Base-by-base conservation (phyloP, 1,140 invertebrate species). In the Galleria mellonella region DNA sequence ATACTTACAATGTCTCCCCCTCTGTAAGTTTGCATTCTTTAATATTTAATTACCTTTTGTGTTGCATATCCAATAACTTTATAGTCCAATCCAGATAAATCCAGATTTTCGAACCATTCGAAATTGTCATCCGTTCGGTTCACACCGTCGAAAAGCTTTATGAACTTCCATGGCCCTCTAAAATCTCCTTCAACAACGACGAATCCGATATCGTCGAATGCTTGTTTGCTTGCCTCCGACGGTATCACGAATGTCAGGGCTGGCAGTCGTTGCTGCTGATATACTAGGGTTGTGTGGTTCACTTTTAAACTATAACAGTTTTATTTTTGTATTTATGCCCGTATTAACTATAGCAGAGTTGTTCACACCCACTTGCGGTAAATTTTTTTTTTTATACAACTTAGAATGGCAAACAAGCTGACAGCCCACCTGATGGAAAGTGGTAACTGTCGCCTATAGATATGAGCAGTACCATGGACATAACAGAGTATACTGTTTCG, bases 121-220 rank as follows among this genome's bases (percentile, higher is more conserved):
- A 64, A 79, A 0, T 14, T 9, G 8, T 51, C 39, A 17, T 72
- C 72, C 0, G 75, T 71, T 14, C 72, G 57, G 11, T 63, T 68
- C 0, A 32, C 31, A 3, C 10, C 4, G 10, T 54, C 31, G 9
- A 62, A 62, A 1, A 62, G 11, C 1, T 55, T 11, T 5, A 73
- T 50, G 0, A 32, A 49, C 0, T 12, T 5, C 70, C 70, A 74
- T 2, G 30, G 10, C 0, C 29, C 47, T 0, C 40, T 14, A 10
- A 30, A 42, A 0, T 37, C 47, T 12, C 43, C 46, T 0, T 62
- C 41, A 0, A 73, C 62, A 0, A 76, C 43, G 32, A 79, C 62
- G 23, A 76, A 62, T 0, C 66, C 75, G 1, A 76, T 66, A 40
- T 79, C 72, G 14, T 79, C 75, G 31, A 56, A 76, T 0, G 43